Evolutionary conservation across 2,113 vertebrate species (phyloP).

Genomic region (Fregata magnificens): DNA sequence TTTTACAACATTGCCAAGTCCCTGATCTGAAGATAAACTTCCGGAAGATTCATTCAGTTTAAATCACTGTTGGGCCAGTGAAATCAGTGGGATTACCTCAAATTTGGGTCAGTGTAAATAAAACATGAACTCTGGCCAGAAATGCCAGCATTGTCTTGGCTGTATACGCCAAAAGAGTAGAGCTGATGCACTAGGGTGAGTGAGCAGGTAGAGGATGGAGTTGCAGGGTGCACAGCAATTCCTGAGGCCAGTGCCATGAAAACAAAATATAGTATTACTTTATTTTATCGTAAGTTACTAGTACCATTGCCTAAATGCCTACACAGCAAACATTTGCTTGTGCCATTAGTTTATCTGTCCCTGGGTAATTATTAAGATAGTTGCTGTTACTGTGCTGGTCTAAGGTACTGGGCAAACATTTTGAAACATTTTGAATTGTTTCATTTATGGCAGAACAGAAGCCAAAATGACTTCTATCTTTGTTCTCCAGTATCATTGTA

Average conservation of each 20-base stretch:
- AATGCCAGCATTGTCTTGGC: background rate
- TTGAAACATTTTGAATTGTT: constrained; percentile 17
- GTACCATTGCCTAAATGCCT: constrained; percentile 14
- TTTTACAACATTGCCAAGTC: background rate
- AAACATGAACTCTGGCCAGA: background rate
- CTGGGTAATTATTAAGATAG: constrained; percentile 46
- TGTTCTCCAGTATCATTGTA: background rate
- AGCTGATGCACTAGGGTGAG: background rate
- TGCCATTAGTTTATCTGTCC: constrained; percentile 46
- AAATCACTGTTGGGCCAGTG: background rate
- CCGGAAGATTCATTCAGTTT: background rate
- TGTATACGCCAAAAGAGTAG: background rate
- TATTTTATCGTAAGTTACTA: constrained; percentile 12
- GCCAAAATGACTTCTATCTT: constrained; percentile 13
- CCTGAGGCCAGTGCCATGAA: background rate
- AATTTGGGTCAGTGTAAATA: background rate
- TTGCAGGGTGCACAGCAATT: background rate
- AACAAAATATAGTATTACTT: background rate
- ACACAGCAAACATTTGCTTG: constrained; percentile 11
- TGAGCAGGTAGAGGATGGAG: background rate
- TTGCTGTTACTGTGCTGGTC: background rate
- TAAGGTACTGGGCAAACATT: constrained; percentile 35
- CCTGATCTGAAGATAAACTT: background rate
- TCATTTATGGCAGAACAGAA: constrained; percentile 18
- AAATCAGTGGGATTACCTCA: background rate